Evolutionary conservation across 2,113 vertebrate species (phyloP).

Genomic region (Tetraodon nigroviridis): DNA sequence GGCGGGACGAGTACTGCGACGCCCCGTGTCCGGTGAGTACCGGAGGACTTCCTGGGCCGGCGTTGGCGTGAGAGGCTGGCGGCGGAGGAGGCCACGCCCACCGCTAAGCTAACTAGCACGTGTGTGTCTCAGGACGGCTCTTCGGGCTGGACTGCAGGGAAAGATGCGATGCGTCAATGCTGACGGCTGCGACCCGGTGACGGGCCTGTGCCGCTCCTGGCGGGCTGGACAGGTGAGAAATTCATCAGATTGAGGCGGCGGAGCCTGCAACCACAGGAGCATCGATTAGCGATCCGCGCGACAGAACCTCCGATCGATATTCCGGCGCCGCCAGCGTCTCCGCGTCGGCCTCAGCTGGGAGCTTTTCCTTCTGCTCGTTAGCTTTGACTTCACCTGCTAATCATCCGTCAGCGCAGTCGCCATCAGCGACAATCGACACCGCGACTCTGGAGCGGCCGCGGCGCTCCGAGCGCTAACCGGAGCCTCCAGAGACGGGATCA

Average conservation of each 20-base stretch:
- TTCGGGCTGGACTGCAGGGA: constrained; percentile 83
- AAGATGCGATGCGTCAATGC: constrained; percentile 83
- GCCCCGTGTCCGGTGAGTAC: constrained; percentile 81
- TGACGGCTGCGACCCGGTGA: constrained; percentile 81
- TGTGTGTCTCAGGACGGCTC: constrained; percentile 77
- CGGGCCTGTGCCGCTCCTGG: constrained; percentile 81
- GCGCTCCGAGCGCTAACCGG: background rate
- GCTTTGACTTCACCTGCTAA: constrained; percentile 1
- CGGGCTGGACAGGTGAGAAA: constrained; percentile 87
- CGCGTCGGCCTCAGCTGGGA: no score
- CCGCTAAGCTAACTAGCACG: background rate
- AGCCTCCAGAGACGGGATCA: no score
- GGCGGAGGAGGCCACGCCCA: no score
- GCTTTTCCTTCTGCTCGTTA: no score
- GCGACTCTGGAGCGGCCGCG: constrained; percentile 25
- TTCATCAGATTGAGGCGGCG: no score
- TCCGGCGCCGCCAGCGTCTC: no score
- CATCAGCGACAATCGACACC: constrained; percentile 17
- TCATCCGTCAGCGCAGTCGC: constrained; percentile 8
- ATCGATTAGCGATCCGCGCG: no score
- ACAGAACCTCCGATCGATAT: no score
- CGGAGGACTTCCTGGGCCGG: no score
- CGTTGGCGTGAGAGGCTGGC: no score
- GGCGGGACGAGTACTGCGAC: constrained; percentile 81
- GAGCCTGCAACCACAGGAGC: no score